Evolutionary conservation across 2,113 vertebrate species (phyloP).

Genomic region (Centrocercus urophasianus): DNA sequence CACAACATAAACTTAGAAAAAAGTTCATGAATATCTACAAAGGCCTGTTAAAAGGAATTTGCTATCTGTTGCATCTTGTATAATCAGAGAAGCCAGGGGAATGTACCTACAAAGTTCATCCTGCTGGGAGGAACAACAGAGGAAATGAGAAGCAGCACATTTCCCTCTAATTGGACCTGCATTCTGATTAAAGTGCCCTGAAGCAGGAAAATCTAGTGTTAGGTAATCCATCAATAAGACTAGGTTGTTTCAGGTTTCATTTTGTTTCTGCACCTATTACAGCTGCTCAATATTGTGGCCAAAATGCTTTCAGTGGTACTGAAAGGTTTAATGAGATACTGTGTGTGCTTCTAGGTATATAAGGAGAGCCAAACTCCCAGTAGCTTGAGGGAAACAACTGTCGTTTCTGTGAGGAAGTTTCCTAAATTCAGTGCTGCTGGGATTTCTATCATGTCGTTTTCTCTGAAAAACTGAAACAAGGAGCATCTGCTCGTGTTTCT

Average conservation of each 20-base stretch:
- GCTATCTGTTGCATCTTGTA: neutral
- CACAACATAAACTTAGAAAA: neutral
- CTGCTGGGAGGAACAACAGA: neutral
- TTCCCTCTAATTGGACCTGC: constrained; percentile 28
- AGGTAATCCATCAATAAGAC: neutral
- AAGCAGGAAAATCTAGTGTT: constrained; percentile 8
- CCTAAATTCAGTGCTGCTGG: neutral
- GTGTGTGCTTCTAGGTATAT: neutral
- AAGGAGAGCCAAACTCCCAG: neutral
- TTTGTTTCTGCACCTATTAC: neutral
- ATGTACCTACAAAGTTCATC: neutral
- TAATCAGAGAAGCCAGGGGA: neutral
- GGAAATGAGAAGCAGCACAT: neutral
- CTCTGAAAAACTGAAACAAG: neutral
- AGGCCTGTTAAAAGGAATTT: neutral
- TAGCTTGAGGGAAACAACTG: neutral
- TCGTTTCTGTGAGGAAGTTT: neutral
- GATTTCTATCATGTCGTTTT: neutral
- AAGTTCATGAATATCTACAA: neutral
- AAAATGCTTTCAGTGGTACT: neutral
- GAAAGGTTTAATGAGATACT: neutral
- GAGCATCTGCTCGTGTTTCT: neutral
- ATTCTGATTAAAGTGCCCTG: constrained; percentile 23
- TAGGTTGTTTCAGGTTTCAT: neutral
- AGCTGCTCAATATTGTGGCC: neutral